phyloP scores from a whole-genome alignment of 2,113 vertebrate genomes.

The Tautogolabrus adspersus region DNA sequence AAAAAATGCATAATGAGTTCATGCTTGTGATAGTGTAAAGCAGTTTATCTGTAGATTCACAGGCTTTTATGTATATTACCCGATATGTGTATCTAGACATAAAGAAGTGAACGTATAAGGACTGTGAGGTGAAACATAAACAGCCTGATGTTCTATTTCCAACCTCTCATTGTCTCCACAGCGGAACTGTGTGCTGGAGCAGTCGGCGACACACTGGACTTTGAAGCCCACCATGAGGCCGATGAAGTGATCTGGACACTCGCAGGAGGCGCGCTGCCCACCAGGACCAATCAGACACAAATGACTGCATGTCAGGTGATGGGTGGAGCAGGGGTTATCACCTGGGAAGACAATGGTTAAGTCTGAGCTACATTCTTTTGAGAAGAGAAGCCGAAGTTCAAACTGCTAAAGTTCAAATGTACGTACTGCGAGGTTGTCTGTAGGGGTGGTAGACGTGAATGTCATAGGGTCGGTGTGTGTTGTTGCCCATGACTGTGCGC shows the following conservation, averaged over 20 bases:
- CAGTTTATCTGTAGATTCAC: too few relatives aligned
- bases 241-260: conserved; percentile 81
- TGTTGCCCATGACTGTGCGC: conserved; percentile 79
- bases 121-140: not conserved
- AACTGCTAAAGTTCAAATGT: not conserved
- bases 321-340: conserved; percentile 78
- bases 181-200: conserved; percentile 83
- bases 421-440: conserved; percentile 76
- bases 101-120: not conserved
- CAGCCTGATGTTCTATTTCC: not conserved
- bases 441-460: conserved; percentile 80
- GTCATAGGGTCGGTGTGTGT: conserved; percentile 79
- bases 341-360: conserved; percentile 44
- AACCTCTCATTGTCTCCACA: conserved; percentile 83
- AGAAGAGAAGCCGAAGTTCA: not conserved
- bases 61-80: too few relatives aligned
- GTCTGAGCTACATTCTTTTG: not conserved
- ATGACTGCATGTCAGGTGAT: conserved; percentile 76
- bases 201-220: conserved; percentile 81
- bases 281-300: conserved; percentile 80
- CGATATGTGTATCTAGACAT: too few relatives aligned
- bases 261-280: conserved; percentile 68
- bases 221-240: conserved; percentile 69
- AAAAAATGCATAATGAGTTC: too few relatives aligned
- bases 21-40: too few relatives aligned